Conservation (phyloP, 2,797 vertebrate genomes). For the Platyrinchus mystaceus region DNA sequence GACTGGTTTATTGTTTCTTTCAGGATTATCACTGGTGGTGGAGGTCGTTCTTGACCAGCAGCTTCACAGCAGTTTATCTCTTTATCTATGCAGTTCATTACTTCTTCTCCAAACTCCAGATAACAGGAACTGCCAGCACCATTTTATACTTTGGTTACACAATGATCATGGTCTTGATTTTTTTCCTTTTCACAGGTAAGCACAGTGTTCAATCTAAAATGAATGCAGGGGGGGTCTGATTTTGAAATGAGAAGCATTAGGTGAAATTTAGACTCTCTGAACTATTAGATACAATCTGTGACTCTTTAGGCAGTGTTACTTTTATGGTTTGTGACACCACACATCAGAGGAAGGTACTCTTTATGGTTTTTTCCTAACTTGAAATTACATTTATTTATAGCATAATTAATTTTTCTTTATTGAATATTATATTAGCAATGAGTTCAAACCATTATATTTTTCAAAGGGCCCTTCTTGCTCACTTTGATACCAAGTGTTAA, state of each 20-base stretch:
- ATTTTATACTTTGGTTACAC: conserved; percentile 95
- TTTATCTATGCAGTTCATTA: conserved; percentile 90
- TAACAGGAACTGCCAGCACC: conserved; percentile 85
- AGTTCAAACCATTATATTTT: neutral
- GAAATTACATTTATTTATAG: neutral
- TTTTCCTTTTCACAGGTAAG: conserved; percentile 92
- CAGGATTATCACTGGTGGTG: conserved; percentile 96
- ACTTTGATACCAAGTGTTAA: neutral
- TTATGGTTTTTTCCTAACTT: neutral
- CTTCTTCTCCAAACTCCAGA: conserved; percentile 92
- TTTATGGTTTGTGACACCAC: neutral
- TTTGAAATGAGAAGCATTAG: neutral
- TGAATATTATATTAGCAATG: neutral
- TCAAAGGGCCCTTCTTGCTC: neutral
- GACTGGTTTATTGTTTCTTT: neutral
- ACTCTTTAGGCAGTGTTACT: neutral
- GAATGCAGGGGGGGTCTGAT: neutral
- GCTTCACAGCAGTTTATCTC: conserved; percentile 90
- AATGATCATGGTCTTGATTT: conserved; percentile 91
- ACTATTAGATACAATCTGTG: neutral
- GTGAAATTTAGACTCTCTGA: neutral
- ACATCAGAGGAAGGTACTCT: neutral
- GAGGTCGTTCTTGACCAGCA: conserved; percentile 88
- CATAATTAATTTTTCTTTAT: neutral
- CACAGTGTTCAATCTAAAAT: neutral